Percentiles rank a stretch among this genome's conserved stretches.
These are phyloP conservation scores for Oscarella lobularis DNA, from an alignment of 37 sponge, comb jelly and placozoan species.

Conservation along the genomic window DNA sequence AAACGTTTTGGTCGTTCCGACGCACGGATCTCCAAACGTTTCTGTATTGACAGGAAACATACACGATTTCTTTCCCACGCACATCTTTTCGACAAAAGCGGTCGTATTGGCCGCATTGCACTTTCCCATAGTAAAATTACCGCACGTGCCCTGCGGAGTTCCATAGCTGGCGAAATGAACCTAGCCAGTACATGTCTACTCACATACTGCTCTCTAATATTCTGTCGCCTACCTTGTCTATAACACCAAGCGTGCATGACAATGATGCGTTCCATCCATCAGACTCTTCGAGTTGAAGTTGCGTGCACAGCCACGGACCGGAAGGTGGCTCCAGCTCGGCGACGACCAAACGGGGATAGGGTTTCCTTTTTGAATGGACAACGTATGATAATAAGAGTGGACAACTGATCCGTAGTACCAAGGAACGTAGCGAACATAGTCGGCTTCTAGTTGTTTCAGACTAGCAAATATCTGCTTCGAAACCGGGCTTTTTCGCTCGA, in stretches of 20 bases:
- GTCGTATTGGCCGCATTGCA: conserved; percentile 2
- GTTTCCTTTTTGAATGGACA: neutral
- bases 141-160: neutral
- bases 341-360: neutral
- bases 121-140: conserved; percentile 6
- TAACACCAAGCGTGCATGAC: neutral
- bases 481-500: neutral
- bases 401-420: neutral
- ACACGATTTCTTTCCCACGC: neutral
- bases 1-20: neutral
- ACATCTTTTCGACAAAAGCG: neutral
- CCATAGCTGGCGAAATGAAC: conserved; percentile 5
- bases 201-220: no score
- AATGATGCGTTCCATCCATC: neutral
- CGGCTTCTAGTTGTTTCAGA: neutral
- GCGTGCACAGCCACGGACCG: neutral
- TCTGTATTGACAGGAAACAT: neutral
- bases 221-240: neutral
- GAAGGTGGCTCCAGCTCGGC: conserved; percentile 10
- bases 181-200: neutral
- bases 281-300: neutral
- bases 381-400: neutral
- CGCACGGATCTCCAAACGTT: neutral
- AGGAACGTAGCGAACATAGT: conserved; percentile 7
- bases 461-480: neutral